These are phyloP conservation scores for Conus ventricosus DNA, from an alignment of 1,140 invertebrate species.

Conservation along the genomic window DNA sequence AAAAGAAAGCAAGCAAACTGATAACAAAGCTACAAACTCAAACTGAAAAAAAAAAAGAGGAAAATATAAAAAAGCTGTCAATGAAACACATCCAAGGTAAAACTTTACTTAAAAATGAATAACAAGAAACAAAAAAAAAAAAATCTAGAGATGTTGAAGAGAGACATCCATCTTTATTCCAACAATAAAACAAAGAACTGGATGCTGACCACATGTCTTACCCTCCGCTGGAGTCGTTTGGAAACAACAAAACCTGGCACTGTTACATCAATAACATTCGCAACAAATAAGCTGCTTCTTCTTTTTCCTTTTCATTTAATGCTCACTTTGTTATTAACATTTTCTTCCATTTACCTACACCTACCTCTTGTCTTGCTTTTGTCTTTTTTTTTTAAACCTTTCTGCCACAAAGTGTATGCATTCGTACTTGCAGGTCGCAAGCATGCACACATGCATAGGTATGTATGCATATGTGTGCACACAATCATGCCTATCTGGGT, in stretches of 20 bases:
- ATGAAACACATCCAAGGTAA: background rate
- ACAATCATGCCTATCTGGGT: background rate
- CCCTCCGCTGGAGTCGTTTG: conserved; percentile 24
- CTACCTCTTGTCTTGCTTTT: no score
- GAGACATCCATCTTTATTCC: conserved; percentile 4
- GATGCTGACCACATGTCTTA: conserved; percentile 30
- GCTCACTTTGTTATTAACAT: no score
- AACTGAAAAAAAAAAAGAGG: conserved; percentile 10
- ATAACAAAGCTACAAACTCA: background rate
- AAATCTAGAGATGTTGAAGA: conserved; percentile 15
- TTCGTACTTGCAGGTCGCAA: no score
- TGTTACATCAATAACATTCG: conserved; percentile 1
- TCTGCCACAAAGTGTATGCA: no score
- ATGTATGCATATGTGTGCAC: background rate
- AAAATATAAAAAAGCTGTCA: background rate
- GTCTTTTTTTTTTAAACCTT: no score
- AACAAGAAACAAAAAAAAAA: conserved; percentile 9
- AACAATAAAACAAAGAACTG: background rate
- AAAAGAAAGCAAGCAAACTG: background rate
- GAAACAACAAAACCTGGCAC: conserved; percentile 15
- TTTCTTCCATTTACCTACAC: no score
- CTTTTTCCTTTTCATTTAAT: no score
- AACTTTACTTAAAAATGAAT: conserved; percentile 11
- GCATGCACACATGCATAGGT: background rate
- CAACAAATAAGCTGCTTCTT: background rate